Base-by-base conservation (phyloP, 2,888 invertebrate species). In the Dione juno region DNA sequence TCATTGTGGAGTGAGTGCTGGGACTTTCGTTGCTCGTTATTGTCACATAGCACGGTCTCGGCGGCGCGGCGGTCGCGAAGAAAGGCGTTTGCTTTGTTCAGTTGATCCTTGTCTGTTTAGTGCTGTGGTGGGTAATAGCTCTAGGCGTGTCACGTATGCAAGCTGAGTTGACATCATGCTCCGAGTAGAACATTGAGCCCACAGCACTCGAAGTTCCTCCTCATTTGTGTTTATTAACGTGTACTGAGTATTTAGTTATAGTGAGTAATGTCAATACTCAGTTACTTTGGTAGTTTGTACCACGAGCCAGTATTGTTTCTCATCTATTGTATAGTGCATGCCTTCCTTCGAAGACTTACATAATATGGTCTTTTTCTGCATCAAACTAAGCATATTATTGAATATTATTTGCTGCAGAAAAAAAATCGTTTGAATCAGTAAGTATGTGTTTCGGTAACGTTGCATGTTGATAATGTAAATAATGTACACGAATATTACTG, bases 151-250 rank as follows among this genome's bases (percentile, higher is more conserved):
- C 28, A 2, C 87, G 82, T 85, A 85, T 85, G 86, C 84, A 81
- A 84, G 88, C 87, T 86, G 83, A 81, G 81, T 84, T 83, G 82
- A 85, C 78, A 82, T 88, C 86, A 88, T 88, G 90, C 89, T 89
- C 87, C 84, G 82, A 83, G 88, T 92, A 91, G 90, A 90, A 92
- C 91, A 87, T 88, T 90, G 89, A 91, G 89, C 89, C 91, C 92
- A 89, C 91, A 88, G 89, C 80, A 74, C 77, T 63, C 75, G 64
- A 73, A 71, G 66, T 71, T 79, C 80, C 79, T 83, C 82, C 83
- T 82, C 82, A 78, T 79, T 78, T 72, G 68, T 81, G 74, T 83
- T 80, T 84, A 90, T 88, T 88, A 89, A 90, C 88, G 84, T 81
- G 84, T 88, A 89, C 87, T 75, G 77, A 79, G 80, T 81, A 78